A percentile compares a stretch with the other conserved stretches of the same genome.
phyloP scores from a whole-genome alignment of 2,888 invertebrate species.

The Troides oblongomaculatus region DNA sequence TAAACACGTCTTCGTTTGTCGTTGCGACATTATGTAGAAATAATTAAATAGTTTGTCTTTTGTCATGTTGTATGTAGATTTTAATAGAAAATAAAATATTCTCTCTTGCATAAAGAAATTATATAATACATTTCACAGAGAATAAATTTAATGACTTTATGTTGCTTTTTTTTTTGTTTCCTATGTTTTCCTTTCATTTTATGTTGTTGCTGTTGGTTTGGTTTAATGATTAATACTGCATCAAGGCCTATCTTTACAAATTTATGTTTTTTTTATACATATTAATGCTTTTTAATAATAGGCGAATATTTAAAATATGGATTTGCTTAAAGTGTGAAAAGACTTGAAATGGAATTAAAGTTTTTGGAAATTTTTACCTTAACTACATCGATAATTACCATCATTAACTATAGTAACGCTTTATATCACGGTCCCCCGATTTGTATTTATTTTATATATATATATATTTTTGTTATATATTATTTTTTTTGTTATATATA shows the following conservation, averaged over 20 bases:
- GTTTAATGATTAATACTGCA: slow-evolving; percentile 25
- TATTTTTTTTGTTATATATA: too few species aligned
- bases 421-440: slow-evolving; percentile 20
- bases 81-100: slow-evolving; percentile 70
- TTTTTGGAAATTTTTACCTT: slow-evolving; percentile 43
- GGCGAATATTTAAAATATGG: slow-evolving; percentile 43
- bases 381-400: slow-evolving; percentile 28
- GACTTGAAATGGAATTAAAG: slow-evolving; percentile 48
- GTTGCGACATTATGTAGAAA: slow-evolving; percentile 60
- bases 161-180: slow-evolving; percentile 48
- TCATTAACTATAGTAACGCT: slow-evolving; percentile 29
- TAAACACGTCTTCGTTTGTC: slow-evolving; percentile 59
- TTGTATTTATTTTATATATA: slow-evolving; percentile 13
- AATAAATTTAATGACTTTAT: slow-evolving; percentile 75
- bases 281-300: slow-evolving; percentile 21
- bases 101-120: slow-evolving; percentile 64
- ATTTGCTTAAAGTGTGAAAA: slow-evolving; percentile 60
- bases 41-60: slow-evolving; percentile 58
- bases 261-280: slow-evolving; percentile 11
- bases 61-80: slow-evolving; percentile 70
- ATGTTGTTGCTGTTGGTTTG: slow-evolving; percentile 41
- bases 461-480: too few species aligned
- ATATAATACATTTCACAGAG: slow-evolving; percentile 70
- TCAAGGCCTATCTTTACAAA: slow-evolving; percentile 36
- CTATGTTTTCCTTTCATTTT: slow-evolving; percentile 45